These are phyloP conservation scores for Pinna nobilis DNA, from an alignment of 1,140 invertebrate genomes.

Conservation along the genomic window DNA sequence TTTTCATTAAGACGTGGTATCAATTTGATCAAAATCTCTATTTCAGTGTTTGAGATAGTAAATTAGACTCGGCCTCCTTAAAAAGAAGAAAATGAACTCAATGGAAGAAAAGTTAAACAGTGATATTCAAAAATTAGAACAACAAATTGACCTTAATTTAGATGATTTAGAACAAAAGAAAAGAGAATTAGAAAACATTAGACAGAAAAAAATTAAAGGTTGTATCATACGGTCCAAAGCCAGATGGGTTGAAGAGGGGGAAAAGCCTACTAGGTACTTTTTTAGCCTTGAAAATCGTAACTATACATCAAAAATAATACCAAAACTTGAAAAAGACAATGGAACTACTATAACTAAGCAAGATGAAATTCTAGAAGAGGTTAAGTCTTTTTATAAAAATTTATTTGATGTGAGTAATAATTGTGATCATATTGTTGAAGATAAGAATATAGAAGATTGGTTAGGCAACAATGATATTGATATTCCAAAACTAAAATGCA, in stretches of 20 bases:
- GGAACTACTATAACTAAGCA: background rate
- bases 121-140: background rate
- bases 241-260: slow-evolving; percentile 11
- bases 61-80: no score
- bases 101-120: background rate
- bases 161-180: background rate
- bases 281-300: slow-evolving; percentile 1
- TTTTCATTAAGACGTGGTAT: no score
- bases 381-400: slow-evolving; percentile 11
- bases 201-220: slow-evolving; percentile 10
- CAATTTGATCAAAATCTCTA: no score
- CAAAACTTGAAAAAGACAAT: background rate
- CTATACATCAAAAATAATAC: slow-evolving; percentile 24
- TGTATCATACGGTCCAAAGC: slow-evolving; percentile 29
- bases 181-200: slow-evolving; percentile 6
- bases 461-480: no score
- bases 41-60: no score
- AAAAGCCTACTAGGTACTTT: slow-evolving; percentile 36
- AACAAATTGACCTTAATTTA: background rate
- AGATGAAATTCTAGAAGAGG: background rate
- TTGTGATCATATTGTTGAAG: slow-evolving; percentile 4
- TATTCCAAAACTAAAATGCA: slow-evolving; percentile 8
- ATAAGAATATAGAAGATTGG: no score
- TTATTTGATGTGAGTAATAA: slow-evolving; percentile 7
- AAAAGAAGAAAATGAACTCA: background rate